A percentile compares a stretch with the other conserved stretches of the same genome.
phyloP scores from a whole-genome alignment of 2,888 invertebrate species.

The Lepidochitona cinerea region DNA sequence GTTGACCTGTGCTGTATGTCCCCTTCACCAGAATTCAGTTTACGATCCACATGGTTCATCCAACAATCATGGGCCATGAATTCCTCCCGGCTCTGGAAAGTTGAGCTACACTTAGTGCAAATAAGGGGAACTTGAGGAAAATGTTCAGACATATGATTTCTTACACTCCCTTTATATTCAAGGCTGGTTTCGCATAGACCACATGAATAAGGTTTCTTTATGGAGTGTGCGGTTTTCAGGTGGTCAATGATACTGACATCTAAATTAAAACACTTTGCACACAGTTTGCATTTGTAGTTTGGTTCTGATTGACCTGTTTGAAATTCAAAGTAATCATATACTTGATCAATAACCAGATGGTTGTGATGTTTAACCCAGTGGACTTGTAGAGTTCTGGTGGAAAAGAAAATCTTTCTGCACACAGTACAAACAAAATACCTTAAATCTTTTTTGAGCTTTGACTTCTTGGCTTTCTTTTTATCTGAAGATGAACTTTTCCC shows the following conservation, averaged over 20 bases:
- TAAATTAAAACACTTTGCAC: background rate
- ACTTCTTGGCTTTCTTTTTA: no score
- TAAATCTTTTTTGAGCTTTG: no score
- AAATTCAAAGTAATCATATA: background rate
- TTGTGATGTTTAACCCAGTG: background rate
- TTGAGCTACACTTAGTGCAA: background rate
- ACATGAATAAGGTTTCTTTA: background rate
- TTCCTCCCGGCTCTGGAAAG: background rate
- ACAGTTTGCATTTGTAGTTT: background rate
- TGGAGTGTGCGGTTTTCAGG: background rate
- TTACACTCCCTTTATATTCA: background rate
- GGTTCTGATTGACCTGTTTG: background rate
- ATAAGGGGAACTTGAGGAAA: background rate
- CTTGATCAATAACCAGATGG: background rate
- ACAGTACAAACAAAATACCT: no score
- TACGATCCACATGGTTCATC: background rate
- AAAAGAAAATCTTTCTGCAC: background rate
- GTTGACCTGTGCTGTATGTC: no score
- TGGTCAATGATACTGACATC: background rate
- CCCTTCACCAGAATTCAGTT: no score
- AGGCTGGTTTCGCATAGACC: background rate
- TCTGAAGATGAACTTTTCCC: no score
- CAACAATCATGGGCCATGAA: background rate
- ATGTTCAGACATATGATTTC: background rate
- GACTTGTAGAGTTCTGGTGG: background rate